These are phyloP conservation scores for Conus betulinus DNA, from an alignment of 1,140 invertebrate species.

Conservation along the genomic window DNA sequence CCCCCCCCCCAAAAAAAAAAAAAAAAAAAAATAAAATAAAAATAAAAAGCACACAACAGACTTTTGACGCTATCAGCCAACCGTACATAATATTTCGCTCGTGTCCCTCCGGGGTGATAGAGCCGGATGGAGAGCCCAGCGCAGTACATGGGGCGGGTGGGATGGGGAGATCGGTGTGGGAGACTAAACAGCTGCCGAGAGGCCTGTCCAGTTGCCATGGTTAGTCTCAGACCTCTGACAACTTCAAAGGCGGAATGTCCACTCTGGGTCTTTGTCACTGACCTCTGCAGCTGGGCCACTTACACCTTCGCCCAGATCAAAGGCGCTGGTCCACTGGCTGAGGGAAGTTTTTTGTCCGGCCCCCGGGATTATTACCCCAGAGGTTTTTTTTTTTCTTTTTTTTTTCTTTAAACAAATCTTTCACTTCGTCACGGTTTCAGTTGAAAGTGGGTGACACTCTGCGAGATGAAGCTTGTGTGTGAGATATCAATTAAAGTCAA, in stretches of 20 bases:
- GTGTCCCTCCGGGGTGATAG: not conserved
- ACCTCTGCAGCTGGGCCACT: conserved; percentile 27
- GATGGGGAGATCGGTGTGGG: not conserved
- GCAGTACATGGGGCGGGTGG: too few species aligned
- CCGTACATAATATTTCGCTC: not conserved
- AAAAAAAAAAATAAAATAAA: too few species aligned
- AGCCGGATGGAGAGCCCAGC: too few species aligned
- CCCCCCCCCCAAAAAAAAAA: not conserved
- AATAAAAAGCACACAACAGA: too few species aligned
- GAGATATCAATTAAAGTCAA: too few species aligned
- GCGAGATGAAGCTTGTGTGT: too few species aligned
- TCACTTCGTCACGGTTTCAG: too few species aligned
- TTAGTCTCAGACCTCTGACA: not conserved
- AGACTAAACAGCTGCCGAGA: not conserved
- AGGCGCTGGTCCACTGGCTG: not conserved
- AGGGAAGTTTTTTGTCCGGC: not conserved
- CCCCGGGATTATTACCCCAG: not conserved
- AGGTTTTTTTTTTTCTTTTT: too few species aligned
- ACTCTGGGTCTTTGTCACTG: not conserved
- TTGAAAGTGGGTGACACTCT: too few species aligned
- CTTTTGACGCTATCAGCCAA: not conserved
- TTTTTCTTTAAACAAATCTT: too few species aligned
- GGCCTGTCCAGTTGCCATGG: not conserved
- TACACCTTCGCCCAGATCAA: conserved; percentile 34
- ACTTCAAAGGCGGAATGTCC: not conserved